A percentile compares a stretch with the other conserved stretches of the same genome.
Conservation (phyloP, 2,797 vertebrate genomes). For the Pangasius djambal region DNA sequence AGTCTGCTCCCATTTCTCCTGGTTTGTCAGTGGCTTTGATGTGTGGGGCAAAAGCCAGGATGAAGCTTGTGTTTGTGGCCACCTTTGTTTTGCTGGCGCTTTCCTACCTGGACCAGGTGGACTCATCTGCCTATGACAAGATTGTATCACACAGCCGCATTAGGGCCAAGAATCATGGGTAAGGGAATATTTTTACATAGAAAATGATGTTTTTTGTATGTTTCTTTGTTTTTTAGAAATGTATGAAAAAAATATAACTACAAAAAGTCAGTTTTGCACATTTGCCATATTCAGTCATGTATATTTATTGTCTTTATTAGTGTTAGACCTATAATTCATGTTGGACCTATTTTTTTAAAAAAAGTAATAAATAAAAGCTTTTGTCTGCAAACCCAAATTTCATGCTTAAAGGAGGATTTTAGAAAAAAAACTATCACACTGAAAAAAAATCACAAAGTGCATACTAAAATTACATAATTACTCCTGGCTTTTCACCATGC, state of each 20-base stretch:
- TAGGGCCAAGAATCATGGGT: constrained; percentile 91
- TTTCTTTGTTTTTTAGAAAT: background rate
- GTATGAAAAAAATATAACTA: too few relatives aligned
- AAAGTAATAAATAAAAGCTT: background rate
- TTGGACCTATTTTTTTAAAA: background rate
- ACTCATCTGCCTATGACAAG: constrained; percentile 92
- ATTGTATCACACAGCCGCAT: constrained; percentile 95
- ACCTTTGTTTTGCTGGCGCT: constrained; percentile 75
- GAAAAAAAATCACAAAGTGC: background rate
- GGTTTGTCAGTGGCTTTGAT: constrained; percentile 60
- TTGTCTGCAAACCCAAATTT: background rate
- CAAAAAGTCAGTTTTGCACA: background rate
- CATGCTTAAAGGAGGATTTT: background rate
- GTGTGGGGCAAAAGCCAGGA: constrained; percentile 66
- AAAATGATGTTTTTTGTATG: background rate
- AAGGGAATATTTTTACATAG: constrained; percentile 67
- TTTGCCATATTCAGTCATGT: background rate
- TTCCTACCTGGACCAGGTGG: constrained; percentile 75
- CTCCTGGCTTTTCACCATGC: background rate
- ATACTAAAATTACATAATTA: background rate
- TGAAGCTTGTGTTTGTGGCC: constrained; percentile 78
- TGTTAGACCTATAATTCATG: background rate
- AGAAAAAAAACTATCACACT: background rate
- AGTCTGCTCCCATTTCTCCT: constrained; percentile 75
- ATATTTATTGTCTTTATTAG: background rate